Percentiles rank a stretch among this genome's conserved stretches.
These are phyloP conservation scores for Centropristis striata DNA, from an alignment of 2,113 vertebrate species.

Conservation along the genomic window DNA sequence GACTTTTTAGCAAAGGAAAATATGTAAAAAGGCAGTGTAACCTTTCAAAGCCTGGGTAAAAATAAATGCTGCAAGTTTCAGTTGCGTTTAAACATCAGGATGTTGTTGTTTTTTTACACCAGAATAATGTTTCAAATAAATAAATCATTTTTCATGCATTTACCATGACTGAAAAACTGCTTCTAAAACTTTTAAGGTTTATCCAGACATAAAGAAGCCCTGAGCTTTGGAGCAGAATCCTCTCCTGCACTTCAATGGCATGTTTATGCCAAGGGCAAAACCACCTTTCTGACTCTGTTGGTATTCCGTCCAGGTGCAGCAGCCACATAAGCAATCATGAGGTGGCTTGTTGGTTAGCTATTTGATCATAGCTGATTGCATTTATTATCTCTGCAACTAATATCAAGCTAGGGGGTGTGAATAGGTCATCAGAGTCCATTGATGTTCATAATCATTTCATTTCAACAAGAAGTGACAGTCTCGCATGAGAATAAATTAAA, in stretches of 20 bases:
- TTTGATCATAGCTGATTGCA: conserved; percentile 68
- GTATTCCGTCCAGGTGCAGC: conserved; percentile 61
- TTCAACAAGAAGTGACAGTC: conserved; percentile 31
- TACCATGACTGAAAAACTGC: conserved; percentile 30
- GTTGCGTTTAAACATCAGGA: conserved; percentile 1
- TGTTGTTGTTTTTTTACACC: conserved; percentile 15
- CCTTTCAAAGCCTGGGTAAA: conserved; percentile 39
- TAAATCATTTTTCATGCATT: conserved; percentile 45
- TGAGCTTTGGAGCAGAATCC: conserved; percentile 66
- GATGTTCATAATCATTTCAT: conserved; percentile 56
- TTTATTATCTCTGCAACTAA: conserved; percentile 63
- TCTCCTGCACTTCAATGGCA: conserved; percentile 48
- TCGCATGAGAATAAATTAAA: conserved; percentile 50
- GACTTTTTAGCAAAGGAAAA: background rate
- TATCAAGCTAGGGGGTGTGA: conserved; percentile 47
- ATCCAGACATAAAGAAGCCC: conserved; percentile 55
- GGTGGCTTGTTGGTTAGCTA: conserved; percentile 59
- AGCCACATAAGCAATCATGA: conserved; percentile 66
- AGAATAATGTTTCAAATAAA: conserved; percentile 42
- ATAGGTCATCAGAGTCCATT: conserved; percentile 51
- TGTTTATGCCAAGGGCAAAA: conserved; percentile 69
- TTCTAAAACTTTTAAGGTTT: conserved; percentile 42
- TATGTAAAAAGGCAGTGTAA: conserved; percentile 7
- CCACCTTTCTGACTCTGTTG: conserved; percentile 51
- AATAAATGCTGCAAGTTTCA: conserved; percentile 40